phyloP scores from a whole-genome alignment of 2,113 vertebrate species.

The Sebastes schlegelii region DNA sequence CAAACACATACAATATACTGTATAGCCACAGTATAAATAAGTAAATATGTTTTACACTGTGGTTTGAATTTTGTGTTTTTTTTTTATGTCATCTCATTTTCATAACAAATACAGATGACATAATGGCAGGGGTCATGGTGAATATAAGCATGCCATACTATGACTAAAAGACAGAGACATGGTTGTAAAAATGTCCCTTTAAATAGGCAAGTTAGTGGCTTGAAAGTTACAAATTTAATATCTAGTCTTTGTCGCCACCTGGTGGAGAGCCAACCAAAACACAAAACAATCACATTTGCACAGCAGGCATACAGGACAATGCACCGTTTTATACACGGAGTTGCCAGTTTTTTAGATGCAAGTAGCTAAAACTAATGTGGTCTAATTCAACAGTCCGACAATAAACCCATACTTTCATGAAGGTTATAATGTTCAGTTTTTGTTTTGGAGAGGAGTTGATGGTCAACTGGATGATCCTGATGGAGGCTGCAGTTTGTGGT shows the following conservation, averaged over 20 bases:
- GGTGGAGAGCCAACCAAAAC: slow-evolving; percentile 33
- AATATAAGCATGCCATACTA: background rate
- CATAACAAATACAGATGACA: background rate
- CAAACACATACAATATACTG: too few species aligned
- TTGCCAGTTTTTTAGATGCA: background rate
- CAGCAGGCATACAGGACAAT: background rate
- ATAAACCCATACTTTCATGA: background rate
- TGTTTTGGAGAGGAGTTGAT: background rate
- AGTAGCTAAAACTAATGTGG: background rate
- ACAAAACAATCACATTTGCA: background rate
- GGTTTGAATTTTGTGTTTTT: background rate
- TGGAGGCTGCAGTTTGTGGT: background rate
- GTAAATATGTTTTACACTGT: background rate
- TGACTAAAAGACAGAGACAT: background rate
- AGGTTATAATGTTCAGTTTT: background rate
- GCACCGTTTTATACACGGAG: too few species aligned
- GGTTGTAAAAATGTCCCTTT: background rate
- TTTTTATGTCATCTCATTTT: background rate
- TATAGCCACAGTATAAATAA: too few species aligned
- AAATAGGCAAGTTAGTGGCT: background rate
- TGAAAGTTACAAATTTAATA: background rate
- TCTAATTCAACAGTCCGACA: background rate
- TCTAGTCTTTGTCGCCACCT: slow-evolving; percentile 67
- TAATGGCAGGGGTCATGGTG: background rate
- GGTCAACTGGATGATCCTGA: background rate